A percentile compares a stretch with the other conserved stretches of the same genome.
These are phyloP conservation scores for Podiceps cristatus DNA, from an alignment of 2,113 vertebrate species.

Conservation along the genomic window DNA sequence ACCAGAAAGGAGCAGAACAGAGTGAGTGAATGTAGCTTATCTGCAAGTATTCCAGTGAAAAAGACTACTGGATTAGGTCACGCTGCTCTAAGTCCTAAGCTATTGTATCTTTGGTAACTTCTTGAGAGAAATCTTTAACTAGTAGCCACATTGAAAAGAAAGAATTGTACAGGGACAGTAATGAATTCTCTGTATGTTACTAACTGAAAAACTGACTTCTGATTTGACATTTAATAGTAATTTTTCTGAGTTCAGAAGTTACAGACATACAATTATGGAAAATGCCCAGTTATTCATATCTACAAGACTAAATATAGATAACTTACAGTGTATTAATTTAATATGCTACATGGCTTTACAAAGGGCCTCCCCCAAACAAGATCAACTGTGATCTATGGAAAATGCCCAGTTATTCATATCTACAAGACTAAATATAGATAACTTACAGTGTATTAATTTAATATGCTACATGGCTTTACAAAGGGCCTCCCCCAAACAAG, in stretches of 20 bases:
- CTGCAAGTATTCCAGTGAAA: neutral
- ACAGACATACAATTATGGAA: neutral
- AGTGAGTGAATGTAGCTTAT: neutral
- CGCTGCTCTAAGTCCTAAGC: neutral
- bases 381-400: neutral
- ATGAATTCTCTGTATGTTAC: neutral
- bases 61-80: neutral
- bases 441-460: neutral
- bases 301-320: neutral
- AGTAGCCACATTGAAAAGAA: neutral
- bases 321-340: neutral
- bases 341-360: neutral
- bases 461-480: neutral
- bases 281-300: neutral
- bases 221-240: neutral
- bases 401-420: neutral
- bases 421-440: neutral
- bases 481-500: neutral
- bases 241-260: neutral
- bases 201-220: neutral
- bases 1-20: neutral
- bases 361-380: neutral
- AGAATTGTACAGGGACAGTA: neutral
- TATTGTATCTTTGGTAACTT: neutral
- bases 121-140: neutral